These are phyloP conservation scores for Eupsilia transversa DNA, from an alignment of 2,888 invertebrate species.

Conservation along the genomic window DNA sequence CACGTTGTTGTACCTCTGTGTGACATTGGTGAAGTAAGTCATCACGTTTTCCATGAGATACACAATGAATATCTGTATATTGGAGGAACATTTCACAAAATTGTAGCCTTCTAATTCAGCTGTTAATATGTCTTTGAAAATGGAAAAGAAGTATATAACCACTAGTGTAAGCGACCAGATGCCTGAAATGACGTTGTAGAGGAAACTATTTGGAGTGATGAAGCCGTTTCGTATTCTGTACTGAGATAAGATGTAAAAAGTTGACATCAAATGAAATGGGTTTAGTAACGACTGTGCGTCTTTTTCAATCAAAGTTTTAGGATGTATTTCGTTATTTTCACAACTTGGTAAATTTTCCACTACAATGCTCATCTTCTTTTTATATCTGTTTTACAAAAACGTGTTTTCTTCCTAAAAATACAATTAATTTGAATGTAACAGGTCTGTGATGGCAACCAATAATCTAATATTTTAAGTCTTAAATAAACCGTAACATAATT, in stretches of 20 bases:
- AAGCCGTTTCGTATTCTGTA: slow-evolving; percentile 10
- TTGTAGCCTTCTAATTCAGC: not conserved
- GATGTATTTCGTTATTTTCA: not conserved
- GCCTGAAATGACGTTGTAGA: slow-evolving; percentile 13
- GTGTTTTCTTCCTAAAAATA: not conserved
- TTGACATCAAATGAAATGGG: slow-evolving; percentile 10
- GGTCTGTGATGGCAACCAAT: not conserved
- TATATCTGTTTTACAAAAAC: not conserved
- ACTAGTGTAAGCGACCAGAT: not conserved
- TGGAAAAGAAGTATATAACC: not conserved
- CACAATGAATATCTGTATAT: not conserved
- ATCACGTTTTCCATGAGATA: not conserved
- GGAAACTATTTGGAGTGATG: slow-evolving; percentile 2
- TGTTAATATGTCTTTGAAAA: not conserved
- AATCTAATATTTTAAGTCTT: too few species aligned
- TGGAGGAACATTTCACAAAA: not conserved
- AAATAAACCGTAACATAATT: not conserved
- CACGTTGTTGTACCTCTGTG: slow-evolving; percentile 6
- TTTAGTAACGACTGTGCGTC: slow-evolving; percentile 1
- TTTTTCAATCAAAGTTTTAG: slow-evolving; percentile 1
- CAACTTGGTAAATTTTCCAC: not conserved
- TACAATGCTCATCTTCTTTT: not conserved
- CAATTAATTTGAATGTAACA: not conserved
- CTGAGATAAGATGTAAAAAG: not conserved
- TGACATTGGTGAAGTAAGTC: not conserved